Conservation (phyloP, 2,797 vertebrate genomes). For the Selene dorsalis region DNA sequence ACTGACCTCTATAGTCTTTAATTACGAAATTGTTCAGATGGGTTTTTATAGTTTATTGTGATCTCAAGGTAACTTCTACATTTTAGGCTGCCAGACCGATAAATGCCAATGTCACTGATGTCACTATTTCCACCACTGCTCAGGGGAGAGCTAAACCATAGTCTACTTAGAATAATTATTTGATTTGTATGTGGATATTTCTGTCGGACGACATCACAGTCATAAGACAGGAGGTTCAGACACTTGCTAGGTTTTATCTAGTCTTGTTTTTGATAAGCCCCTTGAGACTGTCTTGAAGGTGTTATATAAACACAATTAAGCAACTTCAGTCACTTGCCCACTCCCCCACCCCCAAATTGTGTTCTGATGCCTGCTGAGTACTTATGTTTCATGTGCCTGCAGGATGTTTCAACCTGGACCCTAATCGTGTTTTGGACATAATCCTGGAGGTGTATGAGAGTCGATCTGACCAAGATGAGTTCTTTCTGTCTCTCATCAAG, state of each 20-base stretch:
- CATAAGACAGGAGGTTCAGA: no score
- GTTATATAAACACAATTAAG: background rate
- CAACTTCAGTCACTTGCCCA: no score
- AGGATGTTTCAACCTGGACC: slow-evolving; percentile 99
- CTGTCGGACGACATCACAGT: no score
- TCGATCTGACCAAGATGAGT: slow-evolving; percentile 96
- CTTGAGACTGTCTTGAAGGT: background rate
- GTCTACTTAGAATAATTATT: no score
- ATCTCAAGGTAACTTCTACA: background rate
- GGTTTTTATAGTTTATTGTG: background rate
- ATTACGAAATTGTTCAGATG: background rate
- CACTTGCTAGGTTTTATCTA: no score
- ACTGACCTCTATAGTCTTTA: background rate
- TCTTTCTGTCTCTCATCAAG: slow-evolving; percentile 96
- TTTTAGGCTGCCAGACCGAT: background rate
- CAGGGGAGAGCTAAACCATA: no score
- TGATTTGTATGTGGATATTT: no score
- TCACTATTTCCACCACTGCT: no score
- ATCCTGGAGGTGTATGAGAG: slow-evolving; percentile 98
- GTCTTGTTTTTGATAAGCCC: no score
- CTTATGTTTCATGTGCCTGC: background rate
- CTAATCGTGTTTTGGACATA: slow-evolving; percentile 97
- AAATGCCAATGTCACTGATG: no score
- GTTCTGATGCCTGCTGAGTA: background rate
- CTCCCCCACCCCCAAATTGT: background rate